phyloP scores from a whole-genome alignment of 2,797 vertebrate species.

The Lepidocolaptes lacrymiger region DNA sequence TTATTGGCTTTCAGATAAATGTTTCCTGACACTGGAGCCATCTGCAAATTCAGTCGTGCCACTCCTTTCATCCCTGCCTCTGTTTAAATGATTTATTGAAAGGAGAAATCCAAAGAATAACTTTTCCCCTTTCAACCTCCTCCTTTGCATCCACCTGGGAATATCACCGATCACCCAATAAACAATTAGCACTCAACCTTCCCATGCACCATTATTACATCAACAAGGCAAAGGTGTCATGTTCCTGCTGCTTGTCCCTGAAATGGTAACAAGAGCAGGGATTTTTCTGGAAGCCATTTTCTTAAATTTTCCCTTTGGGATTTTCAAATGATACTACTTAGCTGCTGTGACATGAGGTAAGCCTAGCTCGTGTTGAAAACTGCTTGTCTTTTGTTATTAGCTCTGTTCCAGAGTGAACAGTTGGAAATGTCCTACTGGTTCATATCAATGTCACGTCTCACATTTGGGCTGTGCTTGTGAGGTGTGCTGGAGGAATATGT shows the following conservation, averaged over 20 bases:
- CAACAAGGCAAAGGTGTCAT: not conserved
- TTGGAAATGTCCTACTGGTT: not conserved
- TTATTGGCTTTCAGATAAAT: conserved; percentile 27
- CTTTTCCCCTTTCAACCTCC: not conserved
- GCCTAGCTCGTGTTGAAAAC: not conserved
- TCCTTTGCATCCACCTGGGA: not conserved
- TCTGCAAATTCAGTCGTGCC: not conserved
- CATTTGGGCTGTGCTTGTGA: not conserved
- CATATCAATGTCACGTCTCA: not conserved
- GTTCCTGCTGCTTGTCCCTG: not conserved
- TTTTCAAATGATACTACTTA: not conserved
- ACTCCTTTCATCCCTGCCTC: not conserved
- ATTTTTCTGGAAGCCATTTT: not conserved
- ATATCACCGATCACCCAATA: not conserved
- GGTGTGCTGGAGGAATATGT: not conserved
- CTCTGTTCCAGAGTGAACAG: not conserved
- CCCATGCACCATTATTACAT: not conserved
- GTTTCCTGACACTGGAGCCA: not conserved
- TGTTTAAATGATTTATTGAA: not conserved
- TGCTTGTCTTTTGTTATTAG: not conserved
- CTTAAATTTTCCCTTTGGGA: not conserved
- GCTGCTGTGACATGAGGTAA: not conserved
- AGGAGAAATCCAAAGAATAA: not conserved
- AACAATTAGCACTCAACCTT: not conserved
- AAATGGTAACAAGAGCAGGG: not conserved